Conservation (phyloP, 2,888 invertebrate species). For the Drosophila aldrichi region DNA sequence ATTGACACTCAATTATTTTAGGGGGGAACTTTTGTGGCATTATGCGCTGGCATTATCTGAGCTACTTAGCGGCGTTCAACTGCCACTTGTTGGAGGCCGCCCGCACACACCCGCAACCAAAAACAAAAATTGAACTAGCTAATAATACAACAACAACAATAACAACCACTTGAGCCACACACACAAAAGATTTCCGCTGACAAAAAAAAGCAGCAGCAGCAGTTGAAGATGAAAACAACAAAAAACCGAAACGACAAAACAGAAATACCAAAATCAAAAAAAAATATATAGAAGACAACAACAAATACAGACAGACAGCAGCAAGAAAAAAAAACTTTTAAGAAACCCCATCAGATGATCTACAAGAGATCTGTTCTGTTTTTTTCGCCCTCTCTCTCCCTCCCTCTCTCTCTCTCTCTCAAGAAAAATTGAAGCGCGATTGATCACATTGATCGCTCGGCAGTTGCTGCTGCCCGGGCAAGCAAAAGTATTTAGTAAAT, state of each 20-base stretch:
- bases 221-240: slow-evolving; percentile 31
- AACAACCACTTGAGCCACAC: slow-evolving; percentile 65
- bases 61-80: slow-evolving; percentile 78
- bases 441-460: slow-evolving; percentile 74
- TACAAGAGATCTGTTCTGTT: slow-evolving; percentile 44
- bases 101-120: slow-evolving; percentile 61
- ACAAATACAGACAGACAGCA: slow-evolving; percentile 4
- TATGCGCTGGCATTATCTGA: slow-evolving; percentile 73
- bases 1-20: slow-evolving; percentile 76
- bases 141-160: slow-evolving; percentile 68
- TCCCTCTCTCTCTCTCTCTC: neutral
- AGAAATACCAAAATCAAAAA: slow-evolving; percentile 38
- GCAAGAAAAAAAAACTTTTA: slow-evolving; percentile 12
- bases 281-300: slow-evolving; percentile 1
- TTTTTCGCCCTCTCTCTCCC: neutral
- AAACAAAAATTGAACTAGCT: slow-evolving; percentile 67
- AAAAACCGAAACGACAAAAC: slow-evolving; percentile 47
- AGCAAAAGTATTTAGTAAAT: slow-evolving; percentile 71
- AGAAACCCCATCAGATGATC: slow-evolving; percentile 31
- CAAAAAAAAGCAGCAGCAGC: slow-evolving; percentile 46
- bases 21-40: slow-evolving; percentile 57
- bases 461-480: slow-evolving; percentile 35
- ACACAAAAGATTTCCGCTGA: slow-evolving; percentile 79
- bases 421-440: slow-evolving; percentile 77
- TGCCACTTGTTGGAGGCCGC: slow-evolving; percentile 75